Conservation (phyloP, 2,888 invertebrate species). For the Trichacis sp. region DNA sequence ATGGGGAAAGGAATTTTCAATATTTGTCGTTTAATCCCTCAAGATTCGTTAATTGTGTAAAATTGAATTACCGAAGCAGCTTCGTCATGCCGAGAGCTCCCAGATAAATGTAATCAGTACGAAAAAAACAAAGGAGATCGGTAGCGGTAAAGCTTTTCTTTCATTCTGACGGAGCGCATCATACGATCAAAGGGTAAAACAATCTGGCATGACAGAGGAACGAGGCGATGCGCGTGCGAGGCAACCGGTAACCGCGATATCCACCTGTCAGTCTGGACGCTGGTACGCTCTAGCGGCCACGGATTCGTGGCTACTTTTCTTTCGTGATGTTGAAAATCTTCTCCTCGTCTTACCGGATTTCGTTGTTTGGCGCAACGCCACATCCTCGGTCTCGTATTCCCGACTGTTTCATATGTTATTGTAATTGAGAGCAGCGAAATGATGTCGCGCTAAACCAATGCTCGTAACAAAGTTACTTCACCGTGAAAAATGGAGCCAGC, state of each 20-base stretch:
- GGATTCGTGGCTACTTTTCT: slow-evolving; percentile 50
- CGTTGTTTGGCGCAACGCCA: slow-evolving; percentile 47
- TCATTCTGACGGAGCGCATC: slow-evolving; percentile 44
- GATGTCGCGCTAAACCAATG: no score
- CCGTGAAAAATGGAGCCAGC: no score
- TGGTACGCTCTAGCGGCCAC: slow-evolving; percentile 45
- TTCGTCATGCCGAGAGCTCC: slow-evolving; percentile 48
- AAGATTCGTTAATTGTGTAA: no score
- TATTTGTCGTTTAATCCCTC: no score
- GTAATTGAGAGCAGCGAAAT: slow-evolving; percentile 24
- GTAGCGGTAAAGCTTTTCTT: slow-evolving; percentile 50
- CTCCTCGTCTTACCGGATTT: slow-evolving; percentile 56
- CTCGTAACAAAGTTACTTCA: no score
- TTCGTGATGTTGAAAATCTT: slow-evolving; percentile 45
- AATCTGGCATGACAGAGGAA: slow-evolving; percentile 61
- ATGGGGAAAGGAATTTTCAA: no score
- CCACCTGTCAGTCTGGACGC: slow-evolving; percentile 44
- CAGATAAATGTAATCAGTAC: slow-evolving; percentile 52
- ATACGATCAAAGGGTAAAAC: slow-evolving; percentile 63
- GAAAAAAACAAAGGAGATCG: slow-evolving; percentile 45
- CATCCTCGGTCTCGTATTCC: slow-evolving; percentile 60
- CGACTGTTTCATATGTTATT: slow-evolving; percentile 31
- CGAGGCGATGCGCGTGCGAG: slow-evolving; percentile 46
- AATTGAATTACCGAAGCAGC: slow-evolving; percentile 38
- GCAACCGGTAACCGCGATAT: slow-evolving; percentile 60